These are phyloP conservation scores for Frieseomelitta varia DNA, from an alignment of 1,140 invertebrate species.

Conservation along the genomic window DNA sequence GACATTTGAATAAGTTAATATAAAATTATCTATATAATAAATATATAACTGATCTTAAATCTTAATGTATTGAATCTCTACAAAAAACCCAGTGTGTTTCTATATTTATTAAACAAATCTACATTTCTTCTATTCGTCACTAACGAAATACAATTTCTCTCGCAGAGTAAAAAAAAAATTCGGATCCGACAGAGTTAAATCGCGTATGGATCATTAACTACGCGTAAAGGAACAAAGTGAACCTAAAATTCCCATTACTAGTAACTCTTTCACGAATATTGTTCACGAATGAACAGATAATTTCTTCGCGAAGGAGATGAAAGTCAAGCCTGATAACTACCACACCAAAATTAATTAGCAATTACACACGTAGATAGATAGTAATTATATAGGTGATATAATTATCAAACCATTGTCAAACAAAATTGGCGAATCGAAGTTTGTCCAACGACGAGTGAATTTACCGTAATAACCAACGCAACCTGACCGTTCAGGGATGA, in stretches of 20 bases:
- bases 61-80: neutral
- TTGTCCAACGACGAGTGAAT: constrained; percentile 27
- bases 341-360: neutral
- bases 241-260: neutral
- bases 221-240: neutral
- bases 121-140: neutral
- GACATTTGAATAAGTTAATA: neutral
- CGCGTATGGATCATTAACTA: neutral
- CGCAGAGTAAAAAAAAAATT: too few relatives aligned
- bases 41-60: neutral
- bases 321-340: neutral
- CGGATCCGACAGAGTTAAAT: too few relatives aligned
- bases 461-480: constrained; percentile 57
- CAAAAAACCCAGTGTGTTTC: neutral
- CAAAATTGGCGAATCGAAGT: neutral
- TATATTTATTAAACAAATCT: neutral
- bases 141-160: neutral
- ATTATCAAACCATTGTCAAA: neutral
- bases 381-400: neutral
- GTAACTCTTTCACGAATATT: neutral
- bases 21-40: neutral
- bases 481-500: constrained; percentile 2
- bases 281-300: neutral
- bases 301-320: neutral
- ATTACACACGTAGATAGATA: neutral